A percentile compares a stretch with the other conserved stretches of the same genome.
phyloP scores from a whole-genome alignment of 2,113 vertebrate species.

The Quiscalus mexicanus region DNA sequence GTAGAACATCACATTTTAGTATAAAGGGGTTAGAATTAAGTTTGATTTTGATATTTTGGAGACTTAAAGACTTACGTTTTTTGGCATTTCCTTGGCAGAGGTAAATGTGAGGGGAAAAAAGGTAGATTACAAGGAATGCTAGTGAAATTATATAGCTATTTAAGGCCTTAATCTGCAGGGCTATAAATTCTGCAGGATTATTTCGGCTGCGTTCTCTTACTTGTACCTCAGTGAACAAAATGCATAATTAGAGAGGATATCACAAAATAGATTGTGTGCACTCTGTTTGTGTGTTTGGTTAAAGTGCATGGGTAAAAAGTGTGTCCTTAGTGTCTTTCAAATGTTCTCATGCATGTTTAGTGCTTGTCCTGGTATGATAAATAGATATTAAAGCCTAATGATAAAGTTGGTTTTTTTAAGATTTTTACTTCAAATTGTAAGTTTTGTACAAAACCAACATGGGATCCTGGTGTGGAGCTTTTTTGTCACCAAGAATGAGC shows the following conservation, averaged over 20 bases:
- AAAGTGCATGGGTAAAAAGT: not conserved
- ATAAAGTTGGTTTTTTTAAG: rapidly evolving
- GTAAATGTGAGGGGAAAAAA: not conserved
- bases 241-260: not conserved
- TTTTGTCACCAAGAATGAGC: not conserved
- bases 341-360: rapidly evolving
- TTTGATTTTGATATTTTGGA: not conserved
- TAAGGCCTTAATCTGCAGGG: not conserved
- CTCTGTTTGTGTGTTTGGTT: not conserved
- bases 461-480: not conserved
- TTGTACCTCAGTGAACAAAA: not conserved
- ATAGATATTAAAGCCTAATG: not conserved
- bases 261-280: not conserved
- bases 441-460: not conserved
- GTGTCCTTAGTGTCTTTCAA: not conserved
- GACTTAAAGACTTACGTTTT: not conserved
- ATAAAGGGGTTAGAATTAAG: not conserved
- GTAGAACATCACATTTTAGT: not conserved
- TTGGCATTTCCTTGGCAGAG: not conserved
- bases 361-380: not conserved
- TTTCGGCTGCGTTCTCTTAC: not conserved
- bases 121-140: not conserved
- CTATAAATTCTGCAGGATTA: not conserved
- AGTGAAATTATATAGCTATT: not conserved
- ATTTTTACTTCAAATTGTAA: not conserved